These are phyloP conservation scores for Rhadina sibilatrix DNA, from an alignment of 2,113 vertebrate genomes.

Conservation along the genomic window DNA sequence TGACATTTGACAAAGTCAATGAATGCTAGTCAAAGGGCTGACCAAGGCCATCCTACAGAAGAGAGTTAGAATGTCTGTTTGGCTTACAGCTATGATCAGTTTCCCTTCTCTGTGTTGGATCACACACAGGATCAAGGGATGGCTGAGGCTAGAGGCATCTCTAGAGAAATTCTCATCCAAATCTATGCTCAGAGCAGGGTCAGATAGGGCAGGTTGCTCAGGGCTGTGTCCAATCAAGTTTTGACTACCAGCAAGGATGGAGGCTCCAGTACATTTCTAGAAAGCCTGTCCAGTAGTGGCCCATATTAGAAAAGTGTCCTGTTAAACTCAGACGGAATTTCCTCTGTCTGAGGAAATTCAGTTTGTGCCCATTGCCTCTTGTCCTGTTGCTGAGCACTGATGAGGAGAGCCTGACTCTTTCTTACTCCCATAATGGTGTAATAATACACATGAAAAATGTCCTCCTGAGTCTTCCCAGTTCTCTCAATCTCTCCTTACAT, in stretches of 20 bases:
- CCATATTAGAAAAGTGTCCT: background rate
- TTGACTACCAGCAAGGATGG: background rate
- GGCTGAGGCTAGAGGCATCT: background rate
- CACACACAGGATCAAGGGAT: rapidly evolving
- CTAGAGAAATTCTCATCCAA: background rate
- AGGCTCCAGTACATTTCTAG: background rate
- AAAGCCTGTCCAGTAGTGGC: background rate
- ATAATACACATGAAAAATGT: background rate
- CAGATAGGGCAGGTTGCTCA: background rate
- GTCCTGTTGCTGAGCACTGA: rapidly evolving
- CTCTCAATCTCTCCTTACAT: background rate
- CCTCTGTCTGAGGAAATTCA: background rate
- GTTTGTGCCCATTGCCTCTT: background rate
- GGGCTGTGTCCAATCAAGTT: background rate
- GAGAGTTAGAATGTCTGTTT: background rate
- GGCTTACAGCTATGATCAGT: background rate
- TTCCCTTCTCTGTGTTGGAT: background rate
- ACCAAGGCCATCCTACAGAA: background rate
- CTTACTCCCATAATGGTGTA: background rate
- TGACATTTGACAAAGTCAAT: background rate
- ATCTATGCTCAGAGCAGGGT: background rate
- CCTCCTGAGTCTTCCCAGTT: background rate
- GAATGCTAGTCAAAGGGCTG: background rate
- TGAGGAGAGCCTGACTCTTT: background rate
- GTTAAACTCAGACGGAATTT: background rate